Evolutionary conservation across 2,797 vertebrate genomes (phyloP).

Genomic region (Tympanoctomys barrerae): DNA sequence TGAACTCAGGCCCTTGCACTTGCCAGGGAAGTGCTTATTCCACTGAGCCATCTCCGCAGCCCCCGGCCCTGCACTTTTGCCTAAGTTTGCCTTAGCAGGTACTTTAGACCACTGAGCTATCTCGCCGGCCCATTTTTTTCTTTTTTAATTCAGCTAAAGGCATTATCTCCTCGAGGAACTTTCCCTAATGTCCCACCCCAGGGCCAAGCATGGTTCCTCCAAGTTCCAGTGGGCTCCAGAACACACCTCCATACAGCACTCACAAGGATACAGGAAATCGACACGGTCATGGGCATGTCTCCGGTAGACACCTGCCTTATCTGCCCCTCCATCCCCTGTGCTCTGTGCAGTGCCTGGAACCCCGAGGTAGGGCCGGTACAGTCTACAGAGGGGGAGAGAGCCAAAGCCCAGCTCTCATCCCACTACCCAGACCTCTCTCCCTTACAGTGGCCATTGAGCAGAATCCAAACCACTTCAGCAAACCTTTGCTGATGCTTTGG

Average conservation of each 20-base stretch:
- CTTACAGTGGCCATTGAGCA: neutral
- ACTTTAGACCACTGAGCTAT: too few species aligned
- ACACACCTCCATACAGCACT: neutral
- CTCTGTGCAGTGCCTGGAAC: neutral
- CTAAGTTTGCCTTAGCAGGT: too few species aligned
- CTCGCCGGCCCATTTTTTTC: neutral
- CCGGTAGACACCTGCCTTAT: neutral
- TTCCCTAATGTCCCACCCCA: neutral
- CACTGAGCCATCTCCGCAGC: too few species aligned
- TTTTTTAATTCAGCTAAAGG: neutral
- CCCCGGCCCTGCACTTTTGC: too few species aligned
- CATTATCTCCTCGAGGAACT: neutral
- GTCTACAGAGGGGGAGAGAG: neutral
- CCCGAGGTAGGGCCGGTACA: neutral
- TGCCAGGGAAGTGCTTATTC: too few species aligned
- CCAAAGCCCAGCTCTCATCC: neutral
- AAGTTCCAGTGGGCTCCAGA: neutral
- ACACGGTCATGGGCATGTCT: neutral
- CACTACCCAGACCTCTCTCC: neutral
- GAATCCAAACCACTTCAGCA: neutral
- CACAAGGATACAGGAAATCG: neutral
- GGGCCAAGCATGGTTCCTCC: neutral
- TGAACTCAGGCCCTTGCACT: too few species aligned
- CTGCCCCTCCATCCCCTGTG: neutral
- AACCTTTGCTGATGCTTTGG: neutral